Conservation (phyloP, 2,797 vertebrate species). For the Arrhamphus sclerolepis region DNA sequence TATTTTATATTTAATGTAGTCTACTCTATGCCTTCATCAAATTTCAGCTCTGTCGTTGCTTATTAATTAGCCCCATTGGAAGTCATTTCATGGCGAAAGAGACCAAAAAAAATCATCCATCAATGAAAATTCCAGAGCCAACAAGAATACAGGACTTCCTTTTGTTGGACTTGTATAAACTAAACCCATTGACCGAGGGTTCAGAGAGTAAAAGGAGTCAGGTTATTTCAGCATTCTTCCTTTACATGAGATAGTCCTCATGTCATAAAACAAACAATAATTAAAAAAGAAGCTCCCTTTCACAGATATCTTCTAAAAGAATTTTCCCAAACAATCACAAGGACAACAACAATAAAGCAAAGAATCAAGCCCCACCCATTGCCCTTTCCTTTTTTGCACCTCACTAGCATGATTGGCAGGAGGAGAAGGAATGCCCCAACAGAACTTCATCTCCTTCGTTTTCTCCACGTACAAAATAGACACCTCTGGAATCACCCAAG, state of each 20-base stretch:
- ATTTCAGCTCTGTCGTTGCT: conserved; percentile 44
- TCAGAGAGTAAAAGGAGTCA: conserved; percentile 53
- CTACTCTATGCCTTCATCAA: conserved; percentile 34
- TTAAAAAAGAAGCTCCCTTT: conserved; percentile 56
- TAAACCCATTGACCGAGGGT: conserved; percentile 44
- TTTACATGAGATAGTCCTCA: conserved; percentile 59
- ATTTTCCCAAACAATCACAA: conserved; percentile 76
- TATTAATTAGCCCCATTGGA: conserved; percentile 45
- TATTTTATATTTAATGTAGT: conserved; percentile 23
- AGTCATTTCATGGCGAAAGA: conserved; percentile 51
- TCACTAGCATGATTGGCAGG: conserved; percentile 55
- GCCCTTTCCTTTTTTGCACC: conserved; percentile 38
- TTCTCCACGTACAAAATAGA: conserved; percentile 60
- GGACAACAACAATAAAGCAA: conserved; percentile 77
- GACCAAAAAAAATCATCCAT: conserved; percentile 80
- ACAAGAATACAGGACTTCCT: conserved; percentile 59
- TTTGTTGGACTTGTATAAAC: conserved; percentile 44
- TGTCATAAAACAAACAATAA: conserved; percentile 61
- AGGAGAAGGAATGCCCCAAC: conserved; percentile 48
- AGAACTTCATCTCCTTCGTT: conserved; percentile 50
- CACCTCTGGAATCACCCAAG: conserved; percentile 59
- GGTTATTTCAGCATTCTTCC: conserved; percentile 55
- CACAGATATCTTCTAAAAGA: conserved; percentile 62
- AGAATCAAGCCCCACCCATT: conserved; percentile 55
- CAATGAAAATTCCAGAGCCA: conserved; percentile 74